phyloP scores from a whole-genome alignment of 2,113 vertebrate species.

The Ploceus nigricollis region DNA sequence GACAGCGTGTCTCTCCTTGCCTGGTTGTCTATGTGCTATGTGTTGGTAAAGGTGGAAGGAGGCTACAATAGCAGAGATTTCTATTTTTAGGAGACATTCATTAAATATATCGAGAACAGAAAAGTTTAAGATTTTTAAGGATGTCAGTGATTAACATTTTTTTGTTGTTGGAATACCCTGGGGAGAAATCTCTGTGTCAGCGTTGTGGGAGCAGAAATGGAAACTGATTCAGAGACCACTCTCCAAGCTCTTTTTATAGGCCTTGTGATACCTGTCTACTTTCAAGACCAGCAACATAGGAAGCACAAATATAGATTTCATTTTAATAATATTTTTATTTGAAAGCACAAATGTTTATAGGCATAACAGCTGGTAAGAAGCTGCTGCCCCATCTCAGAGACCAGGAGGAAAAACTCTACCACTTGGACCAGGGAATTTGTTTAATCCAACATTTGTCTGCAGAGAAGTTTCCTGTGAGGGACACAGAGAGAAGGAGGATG shows the following conservation, averaged over 20 bases:
- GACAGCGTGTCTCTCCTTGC: background rate
- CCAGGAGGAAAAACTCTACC: background rate
- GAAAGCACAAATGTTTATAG: background rate
- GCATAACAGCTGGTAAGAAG: background rate
- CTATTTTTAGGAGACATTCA: fast-evolving
- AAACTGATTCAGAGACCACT: background rate
- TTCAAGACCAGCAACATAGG: background rate
- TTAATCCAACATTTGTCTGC: background rate
- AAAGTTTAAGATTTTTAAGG: background rate
- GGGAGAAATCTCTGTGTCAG: background rate
- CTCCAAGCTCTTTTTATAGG: background rate
- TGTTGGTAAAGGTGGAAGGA: background rate
- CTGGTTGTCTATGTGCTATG: background rate
- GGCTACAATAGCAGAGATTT: background rate
- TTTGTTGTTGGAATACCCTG: background rate
- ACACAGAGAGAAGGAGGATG: background rate
- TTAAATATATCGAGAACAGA: background rate
- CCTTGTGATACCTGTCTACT: background rate
- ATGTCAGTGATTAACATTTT: background rate
- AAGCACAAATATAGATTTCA: background rate
- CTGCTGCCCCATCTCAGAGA: background rate
- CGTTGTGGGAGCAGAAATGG: background rate
- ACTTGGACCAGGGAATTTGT: background rate
- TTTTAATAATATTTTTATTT: background rate
- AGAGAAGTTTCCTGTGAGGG: background rate